These are phyloP conservation scores for Protonemura montana DNA, from an alignment of 2,888 invertebrate species.

Conservation along the genomic window DNA sequence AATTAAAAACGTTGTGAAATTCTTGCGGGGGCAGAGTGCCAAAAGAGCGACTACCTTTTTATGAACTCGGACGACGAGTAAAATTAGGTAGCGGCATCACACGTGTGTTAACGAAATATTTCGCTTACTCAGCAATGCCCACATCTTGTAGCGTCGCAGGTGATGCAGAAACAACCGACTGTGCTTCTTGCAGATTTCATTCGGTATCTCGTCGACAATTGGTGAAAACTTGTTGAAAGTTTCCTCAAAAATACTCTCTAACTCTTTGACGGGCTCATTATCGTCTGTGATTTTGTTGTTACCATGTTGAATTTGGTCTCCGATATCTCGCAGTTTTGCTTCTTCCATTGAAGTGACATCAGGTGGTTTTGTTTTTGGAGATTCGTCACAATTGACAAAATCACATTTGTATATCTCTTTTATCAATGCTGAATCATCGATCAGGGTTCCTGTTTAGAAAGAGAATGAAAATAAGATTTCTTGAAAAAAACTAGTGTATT, in stretches of 20 bases:
- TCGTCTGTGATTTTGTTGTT: neutral
- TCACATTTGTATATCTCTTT: slow-evolving; percentile 22
- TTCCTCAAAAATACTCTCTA: slow-evolving; percentile 44
- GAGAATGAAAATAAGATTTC: neutral
- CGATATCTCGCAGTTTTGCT: slow-evolving; percentile 46
- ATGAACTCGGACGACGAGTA: neutral
- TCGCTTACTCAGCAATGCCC: slow-evolving; percentile 76
- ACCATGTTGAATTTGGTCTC: slow-evolving; percentile 45
- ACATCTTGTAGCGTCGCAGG: slow-evolving; percentile 71
- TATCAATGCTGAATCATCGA: slow-evolving; percentile 20
- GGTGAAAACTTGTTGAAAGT: slow-evolving; percentile 71
- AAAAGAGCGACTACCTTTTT: neutral
- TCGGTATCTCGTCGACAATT: slow-evolving; percentile 70
- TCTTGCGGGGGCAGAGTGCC: neutral
- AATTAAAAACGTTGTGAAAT: slow-evolving; percentile 12
- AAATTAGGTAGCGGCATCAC: neutral
- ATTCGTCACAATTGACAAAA: neutral
- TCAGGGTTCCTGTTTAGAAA: neutral
- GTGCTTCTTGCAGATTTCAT: slow-evolving; percentile 72
- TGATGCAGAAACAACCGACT: slow-evolving; percentile 73
- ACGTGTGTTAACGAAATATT: slow-evolving; percentile 22
- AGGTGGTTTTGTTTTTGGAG: neutral
- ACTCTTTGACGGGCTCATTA: slow-evolving; percentile 42
- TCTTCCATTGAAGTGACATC: slow-evolving; percentile 9
- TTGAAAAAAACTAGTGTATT: neutral